A percentile compares a stretch with the other conserved stretches of the same genome.
Conservation (phyloP, 1,140 invertebrate species). For the Pogonomyrmex californicus region DNA sequence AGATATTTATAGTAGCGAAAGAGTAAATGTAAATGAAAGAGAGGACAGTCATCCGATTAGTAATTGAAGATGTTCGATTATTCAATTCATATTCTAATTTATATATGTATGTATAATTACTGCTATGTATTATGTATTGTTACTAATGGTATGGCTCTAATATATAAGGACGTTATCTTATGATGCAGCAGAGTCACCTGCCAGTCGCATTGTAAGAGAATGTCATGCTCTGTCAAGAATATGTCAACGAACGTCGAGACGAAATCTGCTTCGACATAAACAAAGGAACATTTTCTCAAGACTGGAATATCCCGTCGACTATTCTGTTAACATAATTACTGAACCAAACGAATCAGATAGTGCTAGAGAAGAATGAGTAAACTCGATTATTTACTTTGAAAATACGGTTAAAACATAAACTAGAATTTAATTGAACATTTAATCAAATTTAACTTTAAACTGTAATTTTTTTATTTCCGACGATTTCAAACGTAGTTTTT, state of each 20-base stretch:
- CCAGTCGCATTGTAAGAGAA: background rate
- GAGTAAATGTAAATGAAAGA: background rate
- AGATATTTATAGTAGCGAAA: background rate
- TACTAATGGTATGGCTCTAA: background rate
- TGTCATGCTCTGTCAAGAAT: background rate
- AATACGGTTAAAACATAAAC: background rate
- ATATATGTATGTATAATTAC: constrained; percentile 22
- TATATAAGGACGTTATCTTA: constrained; percentile 27
- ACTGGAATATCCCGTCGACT: background rate
- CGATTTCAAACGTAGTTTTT: background rate
- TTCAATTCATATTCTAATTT: background rate
- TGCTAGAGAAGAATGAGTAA: background rate
- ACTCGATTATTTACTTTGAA: background rate
- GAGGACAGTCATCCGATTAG: background rate
- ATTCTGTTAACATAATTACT: background rate
- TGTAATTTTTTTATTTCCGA: background rate
- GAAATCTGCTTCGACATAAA: background rate
- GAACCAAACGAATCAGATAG: background rate
- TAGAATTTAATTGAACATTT: background rate
- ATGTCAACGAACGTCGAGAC: constrained; percentile 11
- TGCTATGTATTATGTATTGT: background rate
- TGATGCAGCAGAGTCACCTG: constrained; percentile 6
- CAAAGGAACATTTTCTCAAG: background rate
- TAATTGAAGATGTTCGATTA: background rate
- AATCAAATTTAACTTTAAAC: background rate